Conservation (phyloP, 2,113 vertebrate genomes). For the Seriola aureovittata region DNA sequence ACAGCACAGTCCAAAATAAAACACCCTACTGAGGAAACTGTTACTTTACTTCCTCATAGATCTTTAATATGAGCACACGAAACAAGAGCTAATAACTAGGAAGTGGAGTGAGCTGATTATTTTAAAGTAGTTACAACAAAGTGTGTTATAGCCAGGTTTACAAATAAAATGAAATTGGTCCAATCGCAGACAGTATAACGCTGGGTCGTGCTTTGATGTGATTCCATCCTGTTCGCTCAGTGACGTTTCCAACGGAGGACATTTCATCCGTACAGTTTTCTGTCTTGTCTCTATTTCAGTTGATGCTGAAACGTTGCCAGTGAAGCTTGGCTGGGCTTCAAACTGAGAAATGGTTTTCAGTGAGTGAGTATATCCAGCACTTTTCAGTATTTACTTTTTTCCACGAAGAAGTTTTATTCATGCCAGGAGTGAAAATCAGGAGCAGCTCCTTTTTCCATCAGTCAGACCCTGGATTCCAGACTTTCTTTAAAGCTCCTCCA, state of each 20-base stretch:
- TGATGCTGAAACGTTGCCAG: not conserved
- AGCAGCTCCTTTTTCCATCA: no score
- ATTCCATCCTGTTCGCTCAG: not conserved
- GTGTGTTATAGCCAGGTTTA: not conserved
- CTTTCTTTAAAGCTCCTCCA: no score
- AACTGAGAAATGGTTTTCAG: not conserved
- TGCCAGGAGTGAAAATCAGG: no score
- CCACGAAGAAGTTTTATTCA: no score
- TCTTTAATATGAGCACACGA: not conserved
- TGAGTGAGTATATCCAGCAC: not conserved
- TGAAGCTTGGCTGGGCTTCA: not conserved
- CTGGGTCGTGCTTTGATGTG: not conserved
- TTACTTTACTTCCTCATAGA: not conserved
- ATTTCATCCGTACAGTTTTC: not conserved
- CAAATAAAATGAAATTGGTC: not conserved
- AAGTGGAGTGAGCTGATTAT: no score
- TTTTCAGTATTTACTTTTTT: no score
- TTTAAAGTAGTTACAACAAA: not conserved
- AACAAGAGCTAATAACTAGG: not conserved
- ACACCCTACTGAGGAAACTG: not conserved
- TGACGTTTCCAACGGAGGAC: not conserved
- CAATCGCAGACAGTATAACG: no score
- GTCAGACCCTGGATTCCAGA: no score
- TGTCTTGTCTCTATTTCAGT: not conserved
- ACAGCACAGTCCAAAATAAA: not conserved